Evolutionary conservation across 2,797 vertebrate species (phyloP).

Genomic region (Amblyopsis hoosieri): DNA sequence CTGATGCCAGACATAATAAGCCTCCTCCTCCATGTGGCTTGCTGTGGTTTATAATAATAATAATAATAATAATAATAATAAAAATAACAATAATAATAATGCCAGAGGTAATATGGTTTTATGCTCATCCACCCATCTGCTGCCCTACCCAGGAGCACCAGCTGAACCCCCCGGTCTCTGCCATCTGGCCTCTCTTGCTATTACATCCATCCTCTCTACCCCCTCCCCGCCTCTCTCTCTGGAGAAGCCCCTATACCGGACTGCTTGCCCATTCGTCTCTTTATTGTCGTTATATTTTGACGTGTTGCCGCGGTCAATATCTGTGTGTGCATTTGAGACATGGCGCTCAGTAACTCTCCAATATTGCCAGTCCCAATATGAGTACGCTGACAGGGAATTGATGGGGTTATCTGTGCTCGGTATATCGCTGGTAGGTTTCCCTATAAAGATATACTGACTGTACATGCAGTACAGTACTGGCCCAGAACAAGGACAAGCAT

Average conservation of each 20-base stretch:
- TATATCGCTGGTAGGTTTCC: no score
- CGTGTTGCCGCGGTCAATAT: background rate
- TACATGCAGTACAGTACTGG: no score
- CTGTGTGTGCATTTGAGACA: background rate
- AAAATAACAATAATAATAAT: slow-evolving; percentile 70
- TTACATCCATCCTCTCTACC: slow-evolving; percentile 49
- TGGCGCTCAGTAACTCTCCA: background rate
- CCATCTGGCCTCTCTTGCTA: slow-evolving; percentile 71
- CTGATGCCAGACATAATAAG: slow-evolving; percentile 56
- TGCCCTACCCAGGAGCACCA: slow-evolving; percentile 56
- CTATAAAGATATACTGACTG: no score
- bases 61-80: slow-evolving; percentile 60
- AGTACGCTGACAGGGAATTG: no score
- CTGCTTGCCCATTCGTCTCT: slow-evolving; percentile 1
- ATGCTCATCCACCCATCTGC: slow-evolving; percentile 76
- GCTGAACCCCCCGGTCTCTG: slow-evolving; percentile 55
- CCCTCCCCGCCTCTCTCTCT: background rate
- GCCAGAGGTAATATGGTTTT: slow-evolving; percentile 73
- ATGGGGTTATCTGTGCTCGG: no score
- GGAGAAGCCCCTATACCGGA: slow-evolving; percentile 11
- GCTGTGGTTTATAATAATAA: slow-evolving; percentile 56
- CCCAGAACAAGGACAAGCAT: no score
- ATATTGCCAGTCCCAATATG: no score
- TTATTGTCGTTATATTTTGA: slow-evolving; percentile 11
- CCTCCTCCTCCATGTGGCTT: slow-evolving; percentile 54